phyloP scores from a whole-genome alignment of 64 coral and sea anemone genomes.

The Catalaphyllia jardinei region DNA sequence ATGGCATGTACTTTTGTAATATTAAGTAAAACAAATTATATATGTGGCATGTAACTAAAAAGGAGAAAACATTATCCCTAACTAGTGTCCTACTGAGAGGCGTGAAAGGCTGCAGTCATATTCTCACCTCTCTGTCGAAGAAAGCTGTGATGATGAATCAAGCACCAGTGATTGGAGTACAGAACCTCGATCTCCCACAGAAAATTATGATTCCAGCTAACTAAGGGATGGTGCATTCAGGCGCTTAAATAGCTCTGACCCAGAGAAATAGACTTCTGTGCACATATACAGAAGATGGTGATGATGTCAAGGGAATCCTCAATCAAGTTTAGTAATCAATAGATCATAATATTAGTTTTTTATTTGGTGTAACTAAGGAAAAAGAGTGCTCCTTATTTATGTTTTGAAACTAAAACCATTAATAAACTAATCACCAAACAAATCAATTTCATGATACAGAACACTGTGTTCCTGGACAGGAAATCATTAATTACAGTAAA shows the following conservation, averaged over 20 bases:
- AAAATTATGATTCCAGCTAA: slow-evolving; percentile 24
- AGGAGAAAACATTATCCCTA: not conserved
- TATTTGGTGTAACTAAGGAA: no score
- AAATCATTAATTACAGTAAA: no score
- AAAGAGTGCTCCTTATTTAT: no score
- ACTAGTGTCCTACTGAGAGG: slow-evolving; percentile 8
- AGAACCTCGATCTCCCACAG: not conserved
- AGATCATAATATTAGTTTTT: no score
- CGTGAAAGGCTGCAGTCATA: not conserved
- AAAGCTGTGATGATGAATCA: slow-evolving; percentile 22
- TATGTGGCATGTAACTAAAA: not conserved
- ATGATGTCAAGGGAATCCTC: no score
- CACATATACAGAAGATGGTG: no score
- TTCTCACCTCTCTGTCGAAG: slow-evolving; percentile 14
- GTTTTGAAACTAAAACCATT: no score
- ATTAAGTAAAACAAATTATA: not conserved
- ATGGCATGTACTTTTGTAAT: not conserved
- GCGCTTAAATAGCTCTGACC: not conserved
- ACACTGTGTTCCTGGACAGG: no score
- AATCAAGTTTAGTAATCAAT: no score
- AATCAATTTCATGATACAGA: no score
- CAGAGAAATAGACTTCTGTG: not conserved
- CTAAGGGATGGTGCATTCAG: not conserved
- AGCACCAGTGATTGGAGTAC: not conserved
- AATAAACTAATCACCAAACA: no score